These are phyloP conservation scores for Macroteleia sp. DNA, from an alignment of 2,888 invertebrate species.

Conservation along the genomic window DNA sequence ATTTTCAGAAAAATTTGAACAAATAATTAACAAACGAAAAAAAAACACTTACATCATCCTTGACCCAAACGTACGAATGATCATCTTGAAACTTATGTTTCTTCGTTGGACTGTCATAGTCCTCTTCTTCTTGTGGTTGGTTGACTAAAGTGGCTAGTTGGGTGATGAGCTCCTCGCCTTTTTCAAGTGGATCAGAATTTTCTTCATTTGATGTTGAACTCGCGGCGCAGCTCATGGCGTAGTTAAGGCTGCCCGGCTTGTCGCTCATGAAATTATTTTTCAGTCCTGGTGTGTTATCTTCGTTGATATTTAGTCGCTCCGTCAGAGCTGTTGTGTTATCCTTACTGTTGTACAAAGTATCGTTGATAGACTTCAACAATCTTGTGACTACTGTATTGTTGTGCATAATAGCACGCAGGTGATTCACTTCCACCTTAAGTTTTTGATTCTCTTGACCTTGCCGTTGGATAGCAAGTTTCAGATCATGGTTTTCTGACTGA, in stretches of 20 bases:
- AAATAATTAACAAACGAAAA: no score
- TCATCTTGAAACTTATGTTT: slow-evolving; percentile 32
- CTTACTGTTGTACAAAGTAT: slow-evolving; percentile 62
- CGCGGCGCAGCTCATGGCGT: slow-evolving; percentile 15
- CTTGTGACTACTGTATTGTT: slow-evolving; percentile 85
- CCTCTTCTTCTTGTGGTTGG: slow-evolving; percentile 27
- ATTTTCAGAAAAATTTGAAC: no score
- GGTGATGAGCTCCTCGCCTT: slow-evolving; percentile 39
- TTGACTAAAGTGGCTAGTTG: slow-evolving; percentile 37
- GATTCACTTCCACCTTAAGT: slow-evolving; percentile 85
- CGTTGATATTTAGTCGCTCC: slow-evolving; percentile 37
- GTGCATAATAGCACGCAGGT: slow-evolving; percentile 85
- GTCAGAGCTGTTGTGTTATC: slow-evolving; percentile 18
- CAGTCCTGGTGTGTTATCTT: slow-evolving; percentile 21
- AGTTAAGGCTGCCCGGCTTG: not conserved
- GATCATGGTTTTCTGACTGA: slow-evolving; percentile 84
- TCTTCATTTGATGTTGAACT: slow-evolving; percentile 49
- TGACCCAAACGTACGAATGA: slow-evolving; percentile 27
- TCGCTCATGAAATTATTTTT: not conserved
- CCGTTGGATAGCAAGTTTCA: slow-evolving; percentile 84
- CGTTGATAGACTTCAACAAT: slow-evolving; percentile 84
- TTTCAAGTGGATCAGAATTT: slow-evolving; percentile 52
- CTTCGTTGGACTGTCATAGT: not conserved
- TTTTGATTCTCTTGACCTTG: slow-evolving; percentile 84
- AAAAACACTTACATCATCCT: slow-evolving; percentile 39